Percentiles rank a stretch among this genome's conserved stretches.
Evolutionary conservation across 2,888 invertebrate genomes (phyloP).

Genomic region (Prionchulus punctatus): DNA sequence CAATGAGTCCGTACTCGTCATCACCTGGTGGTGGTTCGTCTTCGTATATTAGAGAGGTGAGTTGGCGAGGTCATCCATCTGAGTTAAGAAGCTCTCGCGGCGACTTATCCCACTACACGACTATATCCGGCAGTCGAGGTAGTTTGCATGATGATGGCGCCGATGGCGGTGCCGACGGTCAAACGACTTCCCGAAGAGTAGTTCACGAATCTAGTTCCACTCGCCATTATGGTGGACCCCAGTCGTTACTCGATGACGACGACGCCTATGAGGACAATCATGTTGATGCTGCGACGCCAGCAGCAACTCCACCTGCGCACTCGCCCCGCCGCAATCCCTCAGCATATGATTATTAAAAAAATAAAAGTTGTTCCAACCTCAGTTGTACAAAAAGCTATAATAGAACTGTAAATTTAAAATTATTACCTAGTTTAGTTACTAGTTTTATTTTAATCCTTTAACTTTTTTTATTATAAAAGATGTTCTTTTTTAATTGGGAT

Average conservation of each 20-base stretch:
- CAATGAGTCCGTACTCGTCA: neutral
- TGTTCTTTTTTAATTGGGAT: too few species aligned
- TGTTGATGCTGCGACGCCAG: neutral
- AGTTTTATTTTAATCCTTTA: too few species aligned
- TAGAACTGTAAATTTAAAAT: too few species aligned
- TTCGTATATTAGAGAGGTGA: conserved; percentile 21
- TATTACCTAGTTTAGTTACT: too few species aligned
- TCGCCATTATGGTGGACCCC: neutral
- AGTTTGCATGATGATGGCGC: neutral
- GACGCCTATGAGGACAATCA: neutral
- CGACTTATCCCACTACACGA: conserved; percentile 11
- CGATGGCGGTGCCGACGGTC: neutral
- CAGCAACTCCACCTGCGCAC: neutral
- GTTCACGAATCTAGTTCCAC: neutral
- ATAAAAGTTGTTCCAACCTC: too few species aligned
- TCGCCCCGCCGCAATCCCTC: conserved; percentile 38
- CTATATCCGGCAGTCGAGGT: neutral
- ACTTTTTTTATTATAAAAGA: too few species aligned
- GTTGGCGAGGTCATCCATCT: conserved; percentile 23
- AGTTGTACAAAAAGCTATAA: too few species aligned
- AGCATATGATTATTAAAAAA: too few species aligned
- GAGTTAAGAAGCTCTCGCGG: conserved; percentile 20
- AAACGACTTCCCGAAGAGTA: neutral
- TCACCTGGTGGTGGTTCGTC: conserved; percentile 13
- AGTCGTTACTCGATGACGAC: neutral